Evolutionary conservation across 1,140 invertebrate species (phyloP).

Genomic region (Drosophila sucinea): DNA sequence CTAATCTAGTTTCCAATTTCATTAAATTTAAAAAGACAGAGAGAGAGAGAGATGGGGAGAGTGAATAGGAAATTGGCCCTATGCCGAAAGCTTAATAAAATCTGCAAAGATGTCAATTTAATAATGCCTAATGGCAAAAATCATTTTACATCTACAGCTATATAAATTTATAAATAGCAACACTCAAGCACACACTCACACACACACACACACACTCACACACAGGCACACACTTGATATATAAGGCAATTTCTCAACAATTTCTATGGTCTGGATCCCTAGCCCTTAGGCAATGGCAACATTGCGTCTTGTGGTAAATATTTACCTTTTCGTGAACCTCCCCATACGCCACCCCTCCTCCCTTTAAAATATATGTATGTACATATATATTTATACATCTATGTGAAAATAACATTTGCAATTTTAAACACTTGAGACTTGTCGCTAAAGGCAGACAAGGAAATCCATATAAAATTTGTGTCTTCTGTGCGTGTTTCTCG

Average conservation of each 20-base stretch:
- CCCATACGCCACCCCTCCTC: background rate
- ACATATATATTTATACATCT: conserved; percentile 19
- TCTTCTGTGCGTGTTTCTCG: conserved; percentile 40
- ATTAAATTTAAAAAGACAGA: background rate
- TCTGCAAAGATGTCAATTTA: conserved; percentile 73
- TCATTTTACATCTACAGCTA: conserved; percentile 64
- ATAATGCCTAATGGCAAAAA: conserved; percentile 78
- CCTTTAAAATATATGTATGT: background rate
- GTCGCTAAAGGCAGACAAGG: conserved; percentile 37
- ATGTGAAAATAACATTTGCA: conserved; percentile 80
- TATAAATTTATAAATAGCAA: conserved; percentile 68
- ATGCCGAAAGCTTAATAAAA: conserved; percentile 43
- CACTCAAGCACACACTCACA: background rate
- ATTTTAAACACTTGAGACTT: conserved; percentile 79
- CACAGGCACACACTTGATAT: background rate
- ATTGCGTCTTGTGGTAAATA: conserved; percentile 69
- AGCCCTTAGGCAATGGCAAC: conserved; percentile 40
- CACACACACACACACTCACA: background rate
- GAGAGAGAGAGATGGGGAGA: no score
- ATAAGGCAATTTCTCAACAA: conserved; percentile 7
- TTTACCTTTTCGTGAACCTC: conserved; percentile 63
- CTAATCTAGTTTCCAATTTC: conserved; percentile 3
- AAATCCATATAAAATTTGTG: conserved; percentile 25
- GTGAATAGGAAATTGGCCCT: background rate
- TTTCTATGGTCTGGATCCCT: conserved; percentile 7